Percentiles rank a stretch among this genome's conserved stretches.
These are phyloP conservation scores for Drosophila kepulauana DNA, from an alignment of 1,140 invertebrate species.

Conservation along the genomic window DNA sequence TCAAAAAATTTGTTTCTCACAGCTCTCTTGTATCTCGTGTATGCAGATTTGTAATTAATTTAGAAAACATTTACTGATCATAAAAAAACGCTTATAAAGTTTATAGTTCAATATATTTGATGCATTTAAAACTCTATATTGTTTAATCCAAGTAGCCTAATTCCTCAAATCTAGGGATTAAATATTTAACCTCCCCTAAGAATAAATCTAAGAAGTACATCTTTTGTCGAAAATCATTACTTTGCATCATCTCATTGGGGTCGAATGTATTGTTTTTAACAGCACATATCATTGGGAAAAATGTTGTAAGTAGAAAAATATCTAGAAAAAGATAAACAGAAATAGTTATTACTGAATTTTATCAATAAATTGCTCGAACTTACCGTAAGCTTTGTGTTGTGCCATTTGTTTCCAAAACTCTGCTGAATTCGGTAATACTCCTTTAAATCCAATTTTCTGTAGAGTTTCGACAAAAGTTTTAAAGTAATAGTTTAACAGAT, in stretches of 20 bases:
- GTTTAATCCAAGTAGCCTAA: constrained; percentile 39
- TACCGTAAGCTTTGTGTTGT: constrained; percentile 46
- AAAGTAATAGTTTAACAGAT: constrained; percentile 58
- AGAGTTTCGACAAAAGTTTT: constrained; percentile 47
- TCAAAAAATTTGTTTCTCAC: too few relatives aligned
- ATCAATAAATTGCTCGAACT: constrained; percentile 1
- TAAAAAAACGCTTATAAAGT: too few relatives aligned
- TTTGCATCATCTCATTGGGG: constrained; percentile 2
- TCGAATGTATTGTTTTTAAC: constrained; percentile 28
- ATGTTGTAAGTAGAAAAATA: constrained; percentile 48
- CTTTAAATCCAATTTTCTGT: constrained; percentile 54
- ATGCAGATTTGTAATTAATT: too few relatives aligned
- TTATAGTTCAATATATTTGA: too few relatives aligned
- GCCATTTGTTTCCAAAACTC: constrained; percentile 48
- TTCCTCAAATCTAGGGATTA: constrained; percentile 50
- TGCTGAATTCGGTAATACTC: constrained; percentile 39
- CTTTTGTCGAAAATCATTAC: constrained; percentile 13
- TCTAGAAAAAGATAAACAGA: constrained; percentile 37
- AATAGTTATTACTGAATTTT: too few relatives aligned
- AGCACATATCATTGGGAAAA: constrained; percentile 49
- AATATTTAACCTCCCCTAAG: constrained; percentile 29
- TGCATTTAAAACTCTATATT: too few relatives aligned
- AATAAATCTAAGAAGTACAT: constrained; percentile 38
- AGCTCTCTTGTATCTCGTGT: too few relatives aligned
- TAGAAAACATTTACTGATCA: too few relatives aligned